Conservation (phyloP, 2,113 vertebrate genomes). For the Pungitius pungitius region DNA sequence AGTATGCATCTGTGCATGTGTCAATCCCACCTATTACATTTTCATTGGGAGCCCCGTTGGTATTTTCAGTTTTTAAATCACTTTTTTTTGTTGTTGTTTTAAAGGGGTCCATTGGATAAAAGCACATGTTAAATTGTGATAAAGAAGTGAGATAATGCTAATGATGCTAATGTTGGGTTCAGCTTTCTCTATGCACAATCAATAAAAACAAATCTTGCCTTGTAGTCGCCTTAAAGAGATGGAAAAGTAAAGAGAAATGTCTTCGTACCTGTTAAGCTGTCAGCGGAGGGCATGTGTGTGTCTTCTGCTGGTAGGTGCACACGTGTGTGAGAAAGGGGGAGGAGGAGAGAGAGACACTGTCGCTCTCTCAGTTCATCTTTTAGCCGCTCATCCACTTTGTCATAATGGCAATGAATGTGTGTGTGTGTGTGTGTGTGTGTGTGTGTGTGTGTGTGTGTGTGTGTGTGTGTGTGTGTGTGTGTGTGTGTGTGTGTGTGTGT, state of each 20-base stretch:
- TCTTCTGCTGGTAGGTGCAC: conserved; percentile 43
- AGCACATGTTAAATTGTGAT: background rate
- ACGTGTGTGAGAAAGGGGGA: conserved; percentile 50
- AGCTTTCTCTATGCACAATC: background rate
- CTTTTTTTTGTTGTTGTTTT: background rate
- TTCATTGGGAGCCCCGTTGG: background rate
- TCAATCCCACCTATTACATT: background rate
- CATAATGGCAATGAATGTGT: conserved; percentile 33
- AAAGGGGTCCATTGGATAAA: background rate
- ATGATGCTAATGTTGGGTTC: conserved; percentile 11
- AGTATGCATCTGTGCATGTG: background rate
- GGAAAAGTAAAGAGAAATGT: background rate
- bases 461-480: conserved; percentile 25
- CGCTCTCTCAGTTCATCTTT: conserved; percentile 48
- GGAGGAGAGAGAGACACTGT: conserved; percentile 35
- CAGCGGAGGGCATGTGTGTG: conserved; percentile 47
- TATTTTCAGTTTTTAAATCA: background rate
- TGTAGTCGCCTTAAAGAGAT: background rate
- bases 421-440: conserved; percentile 19
- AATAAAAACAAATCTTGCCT: background rate
- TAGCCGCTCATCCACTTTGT: conserved; percentile 48
- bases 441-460: background rate
- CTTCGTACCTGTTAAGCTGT: conserved; percentile 59
- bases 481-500: conserved; percentile 32
- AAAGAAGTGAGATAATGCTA: background rate